These are phyloP conservation scores for Acyrthosiphon pisum DNA, from an alignment of 1,140 invertebrate species.

Conservation along the genomic window DNA sequence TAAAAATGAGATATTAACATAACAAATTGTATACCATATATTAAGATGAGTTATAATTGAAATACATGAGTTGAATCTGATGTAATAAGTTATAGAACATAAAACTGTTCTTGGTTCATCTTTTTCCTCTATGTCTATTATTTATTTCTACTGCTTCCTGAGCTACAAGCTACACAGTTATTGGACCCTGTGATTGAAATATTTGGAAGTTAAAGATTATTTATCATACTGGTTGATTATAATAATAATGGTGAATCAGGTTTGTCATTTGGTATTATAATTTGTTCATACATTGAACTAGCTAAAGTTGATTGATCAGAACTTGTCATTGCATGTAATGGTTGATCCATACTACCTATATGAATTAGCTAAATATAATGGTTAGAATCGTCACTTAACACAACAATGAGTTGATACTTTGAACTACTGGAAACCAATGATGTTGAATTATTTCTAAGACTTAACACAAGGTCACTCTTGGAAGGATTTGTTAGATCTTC, in stretches of 20 bases:
- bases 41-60: background rate
- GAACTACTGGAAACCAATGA: background rate
- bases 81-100: conserved; percentile 47
- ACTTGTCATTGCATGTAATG: conserved; percentile 19
- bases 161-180: background rate
- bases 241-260: background rate
- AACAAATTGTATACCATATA: background rate
- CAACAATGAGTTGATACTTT: background rate
- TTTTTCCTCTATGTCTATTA: background rate
- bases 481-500: background rate
- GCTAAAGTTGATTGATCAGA: background rate
- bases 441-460: conserved; percentile 26
- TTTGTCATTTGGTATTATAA: background rate
- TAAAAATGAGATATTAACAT: background rate
- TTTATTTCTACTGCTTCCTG: background rate
- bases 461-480: conserved; percentile 13
- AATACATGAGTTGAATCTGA: conserved; percentile 34
- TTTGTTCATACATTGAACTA: background rate
- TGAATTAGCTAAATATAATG: background rate
- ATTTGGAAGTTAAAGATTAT: background rate
- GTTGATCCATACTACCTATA: background rate
- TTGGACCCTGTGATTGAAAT: background rate
- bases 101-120: background rate
- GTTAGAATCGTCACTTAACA: conserved; percentile 16
- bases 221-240: background rate